A percentile compares a stretch with the other conserved stretches of the same genome.
Evolutionary conservation across 2,797 vertebrate genomes (phyloP).

Genomic region (Cuculus canorus): DNA sequence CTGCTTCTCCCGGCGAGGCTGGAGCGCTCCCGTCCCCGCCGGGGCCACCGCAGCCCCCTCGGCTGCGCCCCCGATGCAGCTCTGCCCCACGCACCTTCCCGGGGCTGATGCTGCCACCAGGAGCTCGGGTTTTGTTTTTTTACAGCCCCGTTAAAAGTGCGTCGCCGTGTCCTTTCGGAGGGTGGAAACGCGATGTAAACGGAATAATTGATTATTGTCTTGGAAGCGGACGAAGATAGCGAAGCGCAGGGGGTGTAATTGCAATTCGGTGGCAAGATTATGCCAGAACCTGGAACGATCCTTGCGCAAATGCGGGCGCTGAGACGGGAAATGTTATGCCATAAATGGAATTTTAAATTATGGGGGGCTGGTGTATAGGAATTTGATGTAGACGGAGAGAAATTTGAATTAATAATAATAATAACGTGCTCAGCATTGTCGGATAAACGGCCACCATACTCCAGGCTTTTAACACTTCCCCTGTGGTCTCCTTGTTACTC

Average conservation of each 20-base stretch:
- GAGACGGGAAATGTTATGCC: neutral
- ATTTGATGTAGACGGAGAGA: neutral
- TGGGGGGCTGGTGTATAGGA: neutral
- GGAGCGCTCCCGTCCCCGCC: neutral
- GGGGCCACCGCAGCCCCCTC: neutral
- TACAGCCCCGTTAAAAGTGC: neutral
- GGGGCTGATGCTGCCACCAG: neutral
- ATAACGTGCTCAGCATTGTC: neutral
- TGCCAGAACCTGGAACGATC: neutral
- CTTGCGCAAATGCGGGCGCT: neutral
- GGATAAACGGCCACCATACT: neutral
- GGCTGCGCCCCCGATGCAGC: neutral
- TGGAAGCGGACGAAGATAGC: neutral
- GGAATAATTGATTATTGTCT: neutral
- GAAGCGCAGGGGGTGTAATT: neutral
- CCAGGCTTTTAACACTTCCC: slow-evolving; percentile 32
- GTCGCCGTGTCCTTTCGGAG: neutral
- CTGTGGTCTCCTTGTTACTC: slow-evolving; percentile 18
- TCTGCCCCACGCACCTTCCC: neutral
- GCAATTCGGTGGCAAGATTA: neutral
- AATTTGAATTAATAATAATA: neutral
- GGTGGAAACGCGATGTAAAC: neutral
- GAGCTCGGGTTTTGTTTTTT: neutral
- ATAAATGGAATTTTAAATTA: slow-evolving; percentile 16
- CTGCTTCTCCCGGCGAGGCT: fast-evolving